These are phyloP conservation scores for Fratercula arctica DNA, from an alignment of 2,797 vertebrate genomes.

Conservation along the genomic window DNA sequence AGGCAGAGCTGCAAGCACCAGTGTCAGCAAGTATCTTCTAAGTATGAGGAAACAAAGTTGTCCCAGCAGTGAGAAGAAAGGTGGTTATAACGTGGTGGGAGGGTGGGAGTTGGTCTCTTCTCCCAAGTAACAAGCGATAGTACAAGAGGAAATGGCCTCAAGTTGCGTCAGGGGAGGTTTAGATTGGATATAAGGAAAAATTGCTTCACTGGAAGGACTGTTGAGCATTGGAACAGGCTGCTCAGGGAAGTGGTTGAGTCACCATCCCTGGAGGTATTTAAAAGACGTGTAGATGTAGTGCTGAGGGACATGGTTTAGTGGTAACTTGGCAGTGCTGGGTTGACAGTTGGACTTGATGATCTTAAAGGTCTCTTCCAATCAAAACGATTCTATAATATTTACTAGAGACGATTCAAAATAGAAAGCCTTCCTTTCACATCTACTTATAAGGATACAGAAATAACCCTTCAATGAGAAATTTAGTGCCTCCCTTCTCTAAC, in stretches of 20 bases:
- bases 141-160: background rate
- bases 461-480: background rate
- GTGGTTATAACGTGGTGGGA: background rate
- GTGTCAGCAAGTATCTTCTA: background rate
- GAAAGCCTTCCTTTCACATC: background rate
- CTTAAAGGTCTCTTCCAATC: background rate
- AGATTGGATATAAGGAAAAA: background rate
- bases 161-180: background rate
- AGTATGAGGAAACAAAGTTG: background rate
- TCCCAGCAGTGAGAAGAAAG: background rate
- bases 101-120: background rate
- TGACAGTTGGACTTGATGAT: background rate
- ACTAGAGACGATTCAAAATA: background rate
- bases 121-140: background rate
- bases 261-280: background rate
- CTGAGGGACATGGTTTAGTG: background rate
- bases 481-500: background rate
- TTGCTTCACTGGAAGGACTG: background rate
- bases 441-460: background rate
- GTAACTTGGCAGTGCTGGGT: background rate
- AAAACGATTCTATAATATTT: background rate
- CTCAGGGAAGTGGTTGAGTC: background rate
- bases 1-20: background rate
- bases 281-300: background rate
- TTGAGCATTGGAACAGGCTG: background rate